A percentile compares a stretch with the other conserved stretches of the same genome.
phyloP scores from a whole-genome alignment of 2,113 vertebrate genomes.

The Pelmatolapia mariae region DNA sequence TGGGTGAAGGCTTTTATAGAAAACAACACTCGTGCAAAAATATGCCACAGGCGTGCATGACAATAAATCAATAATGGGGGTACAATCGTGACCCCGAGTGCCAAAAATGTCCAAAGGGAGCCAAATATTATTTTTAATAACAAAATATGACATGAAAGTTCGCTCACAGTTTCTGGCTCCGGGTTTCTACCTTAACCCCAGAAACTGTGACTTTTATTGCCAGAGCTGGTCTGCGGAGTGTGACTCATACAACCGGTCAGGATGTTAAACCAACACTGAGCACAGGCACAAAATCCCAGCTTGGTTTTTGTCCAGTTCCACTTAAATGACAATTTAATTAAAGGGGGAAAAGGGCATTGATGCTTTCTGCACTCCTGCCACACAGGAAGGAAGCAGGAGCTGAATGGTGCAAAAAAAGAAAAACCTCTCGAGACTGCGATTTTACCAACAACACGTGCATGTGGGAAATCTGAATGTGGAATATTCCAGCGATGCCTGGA shows the following conservation, averaged over 20 bases:
- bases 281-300: not conserved
- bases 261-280: not conserved
- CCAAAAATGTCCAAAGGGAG: not conserved
- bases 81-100: rapidly evolving
- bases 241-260: not conserved
- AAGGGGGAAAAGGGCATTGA: not conserved
- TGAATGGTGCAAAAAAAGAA: not conserved
- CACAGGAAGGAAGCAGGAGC: not conserved
- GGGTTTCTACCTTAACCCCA: rapidly evolving
- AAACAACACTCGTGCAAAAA: not conserved
- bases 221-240: too few relatives aligned
- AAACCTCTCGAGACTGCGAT: rapidly evolving
- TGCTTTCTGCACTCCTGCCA: not conserved
- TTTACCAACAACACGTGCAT: not conserved
- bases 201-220: not conserved
- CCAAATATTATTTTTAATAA: not conserved
- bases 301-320: rapidly evolving
- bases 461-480: not conserved
- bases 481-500: too few relatives aligned
- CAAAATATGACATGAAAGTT: not conserved
- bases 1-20: not conserved
- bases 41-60: not conserved
- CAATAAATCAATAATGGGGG: not conserved
- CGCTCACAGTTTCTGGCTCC: rapidly evolving
- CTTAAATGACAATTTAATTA: not conserved